These are phyloP conservation scores for Hirundichthys speculiger DNA, from an alignment of 2,113 vertebrate species.

Conservation along the genomic window DNA sequence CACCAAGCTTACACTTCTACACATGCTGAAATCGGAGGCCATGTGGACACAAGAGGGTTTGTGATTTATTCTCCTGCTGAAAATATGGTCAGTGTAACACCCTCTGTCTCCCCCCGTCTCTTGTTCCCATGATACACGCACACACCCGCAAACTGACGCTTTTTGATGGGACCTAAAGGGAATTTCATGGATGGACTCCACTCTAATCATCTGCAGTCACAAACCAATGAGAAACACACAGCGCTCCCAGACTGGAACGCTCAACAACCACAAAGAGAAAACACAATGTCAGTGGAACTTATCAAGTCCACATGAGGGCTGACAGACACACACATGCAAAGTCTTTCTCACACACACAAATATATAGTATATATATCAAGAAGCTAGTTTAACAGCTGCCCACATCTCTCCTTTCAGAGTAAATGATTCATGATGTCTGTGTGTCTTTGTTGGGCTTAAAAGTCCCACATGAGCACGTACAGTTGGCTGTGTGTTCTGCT, in stretches of 20 bases:
- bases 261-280: slow-evolving; percentile 77
- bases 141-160: slow-evolving; percentile 39
- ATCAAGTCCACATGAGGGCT: slow-evolving; percentile 75
- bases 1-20: slow-evolving; percentile 19
- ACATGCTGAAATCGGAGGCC: slow-evolving; percentile 25
- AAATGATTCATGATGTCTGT: slow-evolving; percentile 78
- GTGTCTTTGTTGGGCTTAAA: slow-evolving; percentile 58
- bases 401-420: slow-evolving; percentile 73
- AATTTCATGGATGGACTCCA: slow-evolving; percentile 78
- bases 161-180: slow-evolving; percentile 59
- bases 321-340: slow-evolving; percentile 47
- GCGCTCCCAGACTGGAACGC: slow-evolving; percentile 70
- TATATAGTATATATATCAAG: slow-evolving; percentile 33
- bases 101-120: slow-evolving; percentile 31
- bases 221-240: slow-evolving; percentile 73
- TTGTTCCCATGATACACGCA: slow-evolving; percentile 54
- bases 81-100: slow-evolving; percentile 50
- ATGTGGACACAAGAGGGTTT: slow-evolving; percentile 45
- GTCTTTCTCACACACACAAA: background rate
- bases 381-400: slow-evolving; percentile 68
- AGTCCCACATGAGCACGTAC: slow-evolving; percentile 54
- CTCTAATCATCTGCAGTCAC: slow-evolving; percentile 77
- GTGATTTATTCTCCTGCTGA: slow-evolving; percentile 65
- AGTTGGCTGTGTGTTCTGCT: slow-evolving; percentile 49
- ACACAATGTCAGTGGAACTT: slow-evolving; percentile 77